Evolutionary conservation across 1,140 invertebrate species (phyloP), one percentile per base, ranked within the genome.

Genomic region (Varroa destructor): DNA sequence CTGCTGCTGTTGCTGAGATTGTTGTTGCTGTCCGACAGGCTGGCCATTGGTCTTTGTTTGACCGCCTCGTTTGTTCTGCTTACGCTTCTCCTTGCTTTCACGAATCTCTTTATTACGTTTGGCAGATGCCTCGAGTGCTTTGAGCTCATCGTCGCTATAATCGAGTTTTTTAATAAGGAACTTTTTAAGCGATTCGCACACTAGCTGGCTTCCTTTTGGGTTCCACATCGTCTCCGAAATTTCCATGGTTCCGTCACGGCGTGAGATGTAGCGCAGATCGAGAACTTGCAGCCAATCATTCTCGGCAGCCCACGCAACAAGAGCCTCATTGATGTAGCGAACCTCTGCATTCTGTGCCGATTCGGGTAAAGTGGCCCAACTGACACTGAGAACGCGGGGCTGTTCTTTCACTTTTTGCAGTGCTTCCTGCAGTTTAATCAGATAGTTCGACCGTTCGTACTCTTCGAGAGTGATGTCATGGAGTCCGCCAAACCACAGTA

Each of bases 381-480:
- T 14, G 46, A 67, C 36, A 40, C 40, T 43, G 40, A 67, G 37
- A 40, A 46, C 40, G 14, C 61, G 61, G 61, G 61, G 12, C 12
- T 67, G 40, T 12, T 67, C 61, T 12, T 67, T 40, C 12, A 67
- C 36, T 12, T 40, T 67, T 40, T 67, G 40, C 61, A 67, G 40
- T 14, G 61, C 61, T 12, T 43, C 61, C 61, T 67, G 40, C 40
- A 67, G 61, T 8, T 46, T 67, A 14, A 14, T 46, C 40, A 67
- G 14, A 46, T 67, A 67, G 40, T 14, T 40, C 14, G 40, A 43
- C 14, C 61, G 40, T 40, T 67, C 61, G 61, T 67, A 67, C 2
- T 67, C 61, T 40, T 67, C 61, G 37, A 67, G 61, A 40, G 61
- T 67, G 12, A 37, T 67, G 46, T 67, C 61, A 46, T 67, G 61